A percentile compares a stretch with the other conserved stretches of the same genome.
phyloP scores from a whole-genome alignment of 2,888 invertebrate species.

The Cerceris rybyensis region DNA sequence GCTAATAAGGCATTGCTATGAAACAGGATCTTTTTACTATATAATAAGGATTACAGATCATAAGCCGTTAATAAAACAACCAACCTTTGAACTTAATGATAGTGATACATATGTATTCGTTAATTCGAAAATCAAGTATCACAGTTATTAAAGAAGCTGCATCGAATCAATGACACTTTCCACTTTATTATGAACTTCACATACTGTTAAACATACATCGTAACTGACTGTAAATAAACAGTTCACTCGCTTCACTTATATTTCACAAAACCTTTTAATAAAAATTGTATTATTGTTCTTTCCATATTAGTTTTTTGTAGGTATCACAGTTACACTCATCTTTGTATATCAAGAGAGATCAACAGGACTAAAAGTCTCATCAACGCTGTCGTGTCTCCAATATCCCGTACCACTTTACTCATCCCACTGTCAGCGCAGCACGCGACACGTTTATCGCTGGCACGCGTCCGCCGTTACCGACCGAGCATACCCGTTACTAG shows the following conservation, averaged over 20 bases:
- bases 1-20: too few relatives aligned
- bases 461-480: conserved; percentile 70
- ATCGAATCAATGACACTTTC: conserved; percentile 22
- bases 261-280: conserved; percentile 13
- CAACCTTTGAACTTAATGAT: too few relatives aligned
- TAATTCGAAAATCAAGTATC: conserved; percentile 8
- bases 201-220: background rate
- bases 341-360: background rate
- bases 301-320: background rate
- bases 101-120: conserved; percentile 30
- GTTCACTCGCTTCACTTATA: background rate
- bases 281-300: background rate
- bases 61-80: too few relatives aligned
- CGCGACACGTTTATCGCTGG: conserved; percentile 66
- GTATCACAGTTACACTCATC: background rate
- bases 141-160: conserved; percentile 36
- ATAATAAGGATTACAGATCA: too few relatives aligned
- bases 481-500: conserved; percentile 68
- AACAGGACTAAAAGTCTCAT: conserved; percentile 28
- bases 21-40: too few relatives aligned
- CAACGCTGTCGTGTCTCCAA: conserved; percentile 33
- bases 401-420: conserved; percentile 56
- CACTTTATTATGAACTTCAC: conserved; percentile 26
- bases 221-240: conserved; percentile 29
- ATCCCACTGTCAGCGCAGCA: conserved; percentile 64